Percentiles rank a stretch among this genome's conserved stretches.
Conservation (phyloP, 2,888 invertebrate genomes). For the Pomacea canaliculata region DNA sequence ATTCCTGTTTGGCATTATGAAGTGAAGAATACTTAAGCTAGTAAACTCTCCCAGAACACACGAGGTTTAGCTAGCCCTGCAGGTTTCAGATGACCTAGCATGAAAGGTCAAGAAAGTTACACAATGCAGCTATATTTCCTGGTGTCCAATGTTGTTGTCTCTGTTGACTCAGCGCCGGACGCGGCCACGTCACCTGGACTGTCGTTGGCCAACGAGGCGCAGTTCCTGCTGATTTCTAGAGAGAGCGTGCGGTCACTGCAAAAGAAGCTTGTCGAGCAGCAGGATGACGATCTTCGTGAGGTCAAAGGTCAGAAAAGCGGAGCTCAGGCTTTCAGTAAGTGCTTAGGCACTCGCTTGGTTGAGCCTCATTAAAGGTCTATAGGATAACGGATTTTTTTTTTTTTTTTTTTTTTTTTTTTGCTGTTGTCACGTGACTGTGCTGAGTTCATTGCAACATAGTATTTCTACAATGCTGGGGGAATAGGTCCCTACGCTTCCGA, state of each 20-base stretch:
- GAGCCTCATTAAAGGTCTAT: not conserved
- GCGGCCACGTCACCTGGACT: constrained; percentile 26
- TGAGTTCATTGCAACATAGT: too few relatives aligned
- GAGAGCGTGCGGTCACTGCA: constrained; percentile 82
- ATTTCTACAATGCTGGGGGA: too few relatives aligned
- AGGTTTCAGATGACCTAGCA: too few relatives aligned
- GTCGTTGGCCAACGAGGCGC: constrained; percentile 66
- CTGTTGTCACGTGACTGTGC: not conserved
- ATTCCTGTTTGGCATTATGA: too few relatives aligned
- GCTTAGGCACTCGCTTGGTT: not conserved
- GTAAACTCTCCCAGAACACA: too few relatives aligned
- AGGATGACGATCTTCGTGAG: constrained; percentile 17
- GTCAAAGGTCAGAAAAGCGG: constrained; percentile 19
- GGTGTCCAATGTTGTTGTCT: not conserved
- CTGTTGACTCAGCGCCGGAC: not conserved
- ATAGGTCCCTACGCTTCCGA: too few relatives aligned
- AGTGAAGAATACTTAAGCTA: too few relatives aligned
- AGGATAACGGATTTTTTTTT: not conserved
- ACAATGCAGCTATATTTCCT: too few relatives aligned
- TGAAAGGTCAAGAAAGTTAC: too few relatives aligned
- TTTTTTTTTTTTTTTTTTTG: not conserved
- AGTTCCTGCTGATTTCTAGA: constrained; percentile 80
- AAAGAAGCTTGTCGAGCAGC: constrained; percentile 69
- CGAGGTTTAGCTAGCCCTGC: too few relatives aligned
- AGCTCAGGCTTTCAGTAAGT: constrained; percentile 26